These are phyloP conservation scores for Pantherophis alleghaniensis DNA, from an alignment of 2,797 vertebrate genomes.

Conservation along the genomic window DNA sequence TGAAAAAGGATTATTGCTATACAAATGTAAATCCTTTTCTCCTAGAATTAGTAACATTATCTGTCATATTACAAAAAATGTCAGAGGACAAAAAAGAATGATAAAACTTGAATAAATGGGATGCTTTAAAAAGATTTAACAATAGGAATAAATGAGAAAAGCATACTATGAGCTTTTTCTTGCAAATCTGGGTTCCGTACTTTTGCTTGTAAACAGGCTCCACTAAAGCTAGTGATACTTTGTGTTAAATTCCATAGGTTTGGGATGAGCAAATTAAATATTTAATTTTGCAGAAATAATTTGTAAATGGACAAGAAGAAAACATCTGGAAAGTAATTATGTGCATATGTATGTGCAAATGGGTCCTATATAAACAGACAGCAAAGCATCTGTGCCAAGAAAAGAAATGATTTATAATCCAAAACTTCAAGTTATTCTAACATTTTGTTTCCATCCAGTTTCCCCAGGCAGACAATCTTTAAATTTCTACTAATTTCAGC, in stretches of 20 bases:
- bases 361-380: neutral
- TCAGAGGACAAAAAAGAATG: constrained; percentile 4
- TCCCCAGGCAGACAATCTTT: neutral
- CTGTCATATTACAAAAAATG: neutral
- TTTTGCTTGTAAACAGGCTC: neutral
- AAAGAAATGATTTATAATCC: neutral
- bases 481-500: neutral
- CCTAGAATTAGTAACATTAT: constrained; percentile 2
- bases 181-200: neutral
- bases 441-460: neutral
- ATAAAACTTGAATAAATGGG: neutral
- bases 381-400: neutral
- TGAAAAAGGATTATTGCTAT: neutral
- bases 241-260: neutral
- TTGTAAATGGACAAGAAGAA: neutral
- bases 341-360: neutral
- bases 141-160: neutral
- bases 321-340: neutral
- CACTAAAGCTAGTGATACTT: neutral
- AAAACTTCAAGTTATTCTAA: neutral
- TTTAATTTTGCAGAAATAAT: neutral
- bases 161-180: neutral
- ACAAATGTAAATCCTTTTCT: constrained; percentile 1
- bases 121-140: neutral
- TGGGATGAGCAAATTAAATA: neutral